A percentile compares a stretch with the other conserved stretches of the same genome.
phyloP scores from a whole-genome alignment of 2,888 invertebrate genomes.

The Cepaea hortensis region DNA sequence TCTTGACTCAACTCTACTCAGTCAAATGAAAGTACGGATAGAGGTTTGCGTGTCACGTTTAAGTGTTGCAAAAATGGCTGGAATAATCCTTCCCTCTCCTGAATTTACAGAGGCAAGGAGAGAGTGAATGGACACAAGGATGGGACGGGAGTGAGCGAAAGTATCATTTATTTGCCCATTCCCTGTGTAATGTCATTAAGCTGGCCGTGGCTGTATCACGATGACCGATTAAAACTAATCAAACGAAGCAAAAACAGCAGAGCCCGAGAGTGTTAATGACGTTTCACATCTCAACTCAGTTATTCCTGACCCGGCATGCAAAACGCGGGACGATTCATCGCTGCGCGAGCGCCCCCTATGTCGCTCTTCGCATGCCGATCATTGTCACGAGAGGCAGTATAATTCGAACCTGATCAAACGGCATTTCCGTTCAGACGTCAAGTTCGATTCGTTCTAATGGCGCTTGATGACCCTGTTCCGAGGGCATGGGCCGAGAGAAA shows the following conservation, averaged over 20 bases:
- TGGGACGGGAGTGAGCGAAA: not conserved
- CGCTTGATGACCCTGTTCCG: conserved; percentile 36
- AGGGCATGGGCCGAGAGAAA: conserved; percentile 34
- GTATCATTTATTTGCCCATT: not conserved
- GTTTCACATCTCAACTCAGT: conserved; percentile 27
- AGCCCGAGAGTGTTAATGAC: conserved; percentile 25
- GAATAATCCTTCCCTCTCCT: too few species aligned
- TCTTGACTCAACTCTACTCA: too few species aligned
- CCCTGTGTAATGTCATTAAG: conserved; percentile 9
- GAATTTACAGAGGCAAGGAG: too few species aligned
- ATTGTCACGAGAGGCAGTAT: conserved; percentile 38
- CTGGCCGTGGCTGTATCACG: not conserved
- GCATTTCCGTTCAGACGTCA: conserved; percentile 45
- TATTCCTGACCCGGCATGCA: conserved; percentile 45
- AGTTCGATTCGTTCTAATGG: conserved; percentile 41
- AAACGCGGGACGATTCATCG: conserved; percentile 36
- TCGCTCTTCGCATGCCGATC: conserved; percentile 42
- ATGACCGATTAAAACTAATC: conserved; percentile 35
- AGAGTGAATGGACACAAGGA: too few species aligned
- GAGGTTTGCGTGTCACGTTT: too few species aligned
- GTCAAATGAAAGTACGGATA: too few species aligned
- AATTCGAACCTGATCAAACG: conserved; percentile 47
- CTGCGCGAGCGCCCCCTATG: conserved; percentile 39
- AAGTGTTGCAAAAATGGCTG: too few species aligned
- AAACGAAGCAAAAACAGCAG: conserved; percentile 26